Evolutionary conservation across 2,888 invertebrate species (phyloP).

Genomic region (Pseudolycoriella hygida): DNA sequence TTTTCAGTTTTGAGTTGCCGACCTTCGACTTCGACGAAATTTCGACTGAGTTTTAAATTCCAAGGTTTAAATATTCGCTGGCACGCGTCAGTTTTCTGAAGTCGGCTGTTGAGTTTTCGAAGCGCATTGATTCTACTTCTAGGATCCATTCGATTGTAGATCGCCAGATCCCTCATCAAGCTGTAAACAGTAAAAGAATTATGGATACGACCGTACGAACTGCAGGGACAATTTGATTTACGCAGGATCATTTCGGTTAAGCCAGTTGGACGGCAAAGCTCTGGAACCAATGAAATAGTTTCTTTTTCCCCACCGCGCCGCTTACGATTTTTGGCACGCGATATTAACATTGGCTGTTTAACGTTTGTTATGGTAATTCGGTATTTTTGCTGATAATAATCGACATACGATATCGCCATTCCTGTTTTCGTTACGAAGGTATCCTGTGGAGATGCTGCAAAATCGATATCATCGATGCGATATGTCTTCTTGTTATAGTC

Average conservation of each 20-base stretch:
- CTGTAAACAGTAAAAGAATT: conserved; percentile 12
- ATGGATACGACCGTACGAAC: no score
- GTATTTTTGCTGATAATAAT: conserved; percentile 55
- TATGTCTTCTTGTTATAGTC: conserved; percentile 50
- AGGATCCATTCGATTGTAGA: conserved; percentile 59
- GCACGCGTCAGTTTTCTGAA: neutral
- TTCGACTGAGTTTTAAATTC: neutral
- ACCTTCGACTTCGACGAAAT: conserved; percentile 1
- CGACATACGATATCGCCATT: conserved; percentile 32
- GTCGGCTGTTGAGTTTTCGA: conserved; percentile 41
- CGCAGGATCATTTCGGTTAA: conserved; percentile 47
- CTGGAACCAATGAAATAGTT: conserved; percentile 59
- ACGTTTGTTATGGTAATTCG: conserved; percentile 40
- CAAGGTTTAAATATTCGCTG: neutral
- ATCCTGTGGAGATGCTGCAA: conserved; percentile 34
- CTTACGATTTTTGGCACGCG: conserved; percentile 50
- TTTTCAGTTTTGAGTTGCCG: neutral
- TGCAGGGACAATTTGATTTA: conserved; percentile 18
- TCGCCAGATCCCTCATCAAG: conserved; percentile 48
- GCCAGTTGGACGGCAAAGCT: conserved; percentile 72
- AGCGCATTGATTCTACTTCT: conserved; percentile 45
- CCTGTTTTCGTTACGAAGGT: conserved; percentile 43
- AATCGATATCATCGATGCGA: conserved; percentile 57
- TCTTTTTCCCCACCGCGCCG: conserved; percentile 49
- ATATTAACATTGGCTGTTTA: conserved; percentile 64